Evolutionary conservation across 2,797 vertebrate species (phyloP).

Genomic region (Myotis pilosus): DNA sequence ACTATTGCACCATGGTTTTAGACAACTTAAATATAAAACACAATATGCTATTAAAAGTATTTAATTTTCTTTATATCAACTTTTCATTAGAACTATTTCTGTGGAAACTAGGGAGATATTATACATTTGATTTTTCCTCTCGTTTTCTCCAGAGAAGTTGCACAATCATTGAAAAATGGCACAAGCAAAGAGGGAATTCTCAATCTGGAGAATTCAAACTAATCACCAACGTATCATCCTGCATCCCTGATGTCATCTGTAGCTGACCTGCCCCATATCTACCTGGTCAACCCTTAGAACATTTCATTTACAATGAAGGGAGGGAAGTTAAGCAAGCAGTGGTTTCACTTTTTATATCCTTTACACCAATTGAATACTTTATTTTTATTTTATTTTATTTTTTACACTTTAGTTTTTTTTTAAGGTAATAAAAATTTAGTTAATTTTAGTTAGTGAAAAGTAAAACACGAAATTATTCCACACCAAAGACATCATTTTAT

Average conservation of each 20-base stretch:
- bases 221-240: fast-evolving
- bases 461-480: background rate
- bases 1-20: background rate
- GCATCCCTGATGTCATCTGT: too few species aligned
- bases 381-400: too few species aligned
- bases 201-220: background rate
- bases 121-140: background rate
- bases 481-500: background rate
- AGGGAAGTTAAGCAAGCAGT: background rate
- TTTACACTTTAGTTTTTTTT: too few species aligned
- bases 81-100: background rate
- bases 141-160: background rate
- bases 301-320: background rate
- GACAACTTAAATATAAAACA: background rate
- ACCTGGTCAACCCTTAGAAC: background rate
- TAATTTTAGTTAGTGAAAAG: background rate
- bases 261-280: background rate
- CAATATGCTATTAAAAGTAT: background rate
- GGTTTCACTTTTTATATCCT: background rate
- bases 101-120: background rate
- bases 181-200: background rate
- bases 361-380: background rate
- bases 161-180: background rate
- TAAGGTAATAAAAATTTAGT: background rate
- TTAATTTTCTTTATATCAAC: background rate